Conservation (phyloP, 2,113 vertebrate genomes). For the Rhombomys opimus region DNA sequence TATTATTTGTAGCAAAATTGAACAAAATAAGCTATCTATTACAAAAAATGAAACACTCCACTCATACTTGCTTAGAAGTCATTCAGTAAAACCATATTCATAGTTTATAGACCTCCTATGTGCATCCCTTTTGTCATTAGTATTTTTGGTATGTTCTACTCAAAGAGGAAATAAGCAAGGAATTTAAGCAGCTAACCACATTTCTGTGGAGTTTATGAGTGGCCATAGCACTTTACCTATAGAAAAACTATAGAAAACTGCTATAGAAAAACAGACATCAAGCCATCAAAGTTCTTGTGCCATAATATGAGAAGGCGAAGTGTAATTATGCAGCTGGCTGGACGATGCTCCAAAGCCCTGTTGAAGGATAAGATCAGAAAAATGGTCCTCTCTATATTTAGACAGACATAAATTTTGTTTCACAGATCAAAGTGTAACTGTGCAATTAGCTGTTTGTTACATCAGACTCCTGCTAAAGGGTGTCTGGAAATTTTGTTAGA, state of each 20-base stretch:
- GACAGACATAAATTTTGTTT: neutral
- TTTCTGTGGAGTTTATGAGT: neutral
- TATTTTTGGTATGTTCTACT: neutral
- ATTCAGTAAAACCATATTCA: neutral
- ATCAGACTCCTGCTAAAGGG: neutral
- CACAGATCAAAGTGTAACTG: neutral
- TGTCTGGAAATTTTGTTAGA: neutral
- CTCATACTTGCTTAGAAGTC: neutral
- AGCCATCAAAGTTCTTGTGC: neutral
- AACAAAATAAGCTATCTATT: neutral
- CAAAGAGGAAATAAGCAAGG: neutral
- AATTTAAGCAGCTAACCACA: neutral
- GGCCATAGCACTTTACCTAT: neutral
- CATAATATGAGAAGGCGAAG: neutral
- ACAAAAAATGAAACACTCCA: neutral
- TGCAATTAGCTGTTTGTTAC: neutral
- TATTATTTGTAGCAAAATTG: neutral
- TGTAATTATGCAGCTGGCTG: neutral
- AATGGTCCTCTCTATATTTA: neutral
- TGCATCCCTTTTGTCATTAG: neutral
- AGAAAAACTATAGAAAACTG: too few relatives aligned
- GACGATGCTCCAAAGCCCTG: neutral
- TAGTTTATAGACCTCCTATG: neutral
- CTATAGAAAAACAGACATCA: neutral
- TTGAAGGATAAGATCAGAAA: neutral